phyloP scores from a whole-genome alignment of 2,113 vertebrate species.

The Canis aureus region DNA sequence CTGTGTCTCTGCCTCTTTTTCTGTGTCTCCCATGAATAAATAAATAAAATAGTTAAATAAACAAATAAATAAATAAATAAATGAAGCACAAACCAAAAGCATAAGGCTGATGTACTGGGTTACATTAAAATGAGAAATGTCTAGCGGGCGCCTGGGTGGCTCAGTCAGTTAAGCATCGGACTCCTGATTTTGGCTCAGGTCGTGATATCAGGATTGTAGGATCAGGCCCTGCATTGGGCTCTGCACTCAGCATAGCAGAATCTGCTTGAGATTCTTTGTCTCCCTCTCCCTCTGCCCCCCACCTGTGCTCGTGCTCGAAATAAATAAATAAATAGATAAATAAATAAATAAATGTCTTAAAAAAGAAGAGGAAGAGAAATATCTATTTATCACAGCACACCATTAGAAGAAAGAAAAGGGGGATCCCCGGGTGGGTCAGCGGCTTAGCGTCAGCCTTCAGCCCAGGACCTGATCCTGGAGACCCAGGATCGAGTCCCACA shows the following conservation, averaged over 20 bases:
- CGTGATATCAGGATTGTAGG: neutral
- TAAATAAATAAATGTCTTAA: neutral
- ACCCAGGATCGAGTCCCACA: too few species aligned
- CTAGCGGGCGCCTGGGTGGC: neutral
- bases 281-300: neutral
- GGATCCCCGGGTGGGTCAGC: too few species aligned
- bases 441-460: too few species aligned
- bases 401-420: neutral
- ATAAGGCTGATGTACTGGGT: accelerated
- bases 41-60: too few species aligned
- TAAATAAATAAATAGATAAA: too few species aligned
- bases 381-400: neutral
- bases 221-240: neutral
- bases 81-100: neutral
- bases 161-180: neutral
- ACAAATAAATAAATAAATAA: too few species aligned
- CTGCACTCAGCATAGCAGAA: accelerated
- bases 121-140: neutral
- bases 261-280: neutral
- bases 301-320: neutral
- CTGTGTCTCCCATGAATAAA: too few species aligned
- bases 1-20: too few species aligned
- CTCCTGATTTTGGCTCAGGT: neutral
- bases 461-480: too few species aligned
- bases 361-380: neutral